Percentiles rank a stretch among this genome's conserved stretches.
Evolutionary conservation across 2,888 invertebrate genomes (phyloP).

Genomic region (Stenodera caucasica): DNA sequence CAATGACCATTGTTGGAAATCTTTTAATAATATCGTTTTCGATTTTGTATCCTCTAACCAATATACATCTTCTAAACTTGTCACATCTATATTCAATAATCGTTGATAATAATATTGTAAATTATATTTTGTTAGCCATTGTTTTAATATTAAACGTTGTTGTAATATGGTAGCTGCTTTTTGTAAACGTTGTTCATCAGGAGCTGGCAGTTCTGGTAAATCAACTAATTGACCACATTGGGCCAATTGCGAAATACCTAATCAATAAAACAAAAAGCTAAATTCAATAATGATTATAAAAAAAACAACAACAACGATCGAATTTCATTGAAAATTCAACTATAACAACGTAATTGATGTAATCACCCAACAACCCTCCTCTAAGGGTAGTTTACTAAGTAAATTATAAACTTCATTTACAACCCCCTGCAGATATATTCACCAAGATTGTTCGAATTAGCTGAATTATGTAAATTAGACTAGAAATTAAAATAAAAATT

Average conservation of each 20-base stretch:
- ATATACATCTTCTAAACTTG: slow-evolving; percentile 86
- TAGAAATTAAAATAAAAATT: neutral
- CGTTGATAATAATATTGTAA: slow-evolving; percentile 75
- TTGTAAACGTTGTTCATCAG: slow-evolving; percentile 81
- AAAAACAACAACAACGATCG: neutral
- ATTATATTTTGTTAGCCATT: slow-evolving; percentile 78
- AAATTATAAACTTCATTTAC: neutral
- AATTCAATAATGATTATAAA: neutral
- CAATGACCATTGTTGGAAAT: slow-evolving; percentile 76
- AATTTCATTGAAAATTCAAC: neutral
- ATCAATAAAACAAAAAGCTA: neutral
- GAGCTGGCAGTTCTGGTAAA: slow-evolving; percentile 78
- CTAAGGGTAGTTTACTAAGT: neutral
- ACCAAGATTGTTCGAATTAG: neutral
- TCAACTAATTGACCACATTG: slow-evolving; percentile 79
- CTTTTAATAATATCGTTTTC: slow-evolving; percentile 72
- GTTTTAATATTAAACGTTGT: slow-evolving; percentile 80
- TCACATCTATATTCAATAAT: slow-evolving; percentile 76
- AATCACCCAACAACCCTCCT: neutral
- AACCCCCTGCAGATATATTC: neutral
- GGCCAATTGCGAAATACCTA: slow-evolving; percentile 82
- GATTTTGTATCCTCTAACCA: slow-evolving; percentile 81
- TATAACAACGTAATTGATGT: neutral
- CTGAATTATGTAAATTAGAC: neutral
- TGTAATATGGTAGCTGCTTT: slow-evolving; percentile 79